Percentiles rank a stretch among this genome's conserved stretches.
Conservation (phyloP, 2,888 invertebrate species). For the Chrysolina oricalcia region DNA sequence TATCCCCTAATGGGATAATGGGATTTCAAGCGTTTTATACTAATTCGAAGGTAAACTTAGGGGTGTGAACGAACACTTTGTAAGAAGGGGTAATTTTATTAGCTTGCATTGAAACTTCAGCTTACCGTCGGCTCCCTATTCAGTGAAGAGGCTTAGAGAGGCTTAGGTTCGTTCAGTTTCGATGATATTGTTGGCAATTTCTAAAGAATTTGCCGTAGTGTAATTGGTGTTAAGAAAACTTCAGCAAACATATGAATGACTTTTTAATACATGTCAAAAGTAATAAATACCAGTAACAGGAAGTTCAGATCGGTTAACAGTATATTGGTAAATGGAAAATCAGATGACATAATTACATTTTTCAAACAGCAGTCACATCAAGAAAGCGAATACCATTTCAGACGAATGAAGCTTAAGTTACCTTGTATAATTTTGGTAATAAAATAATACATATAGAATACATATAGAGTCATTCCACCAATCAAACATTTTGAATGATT, state of each 20-base stretch:
- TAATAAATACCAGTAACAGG: conserved; percentile 33
- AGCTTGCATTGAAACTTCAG: conserved; percentile 55
- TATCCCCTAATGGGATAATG: conserved; percentile 5
- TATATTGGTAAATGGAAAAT: not conserved
- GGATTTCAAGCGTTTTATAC: conserved; percentile 13
- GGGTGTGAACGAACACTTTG: conserved; percentile 56
- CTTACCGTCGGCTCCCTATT: conserved; percentile 57
- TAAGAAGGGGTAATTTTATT: conserved; percentile 57
- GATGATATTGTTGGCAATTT: conserved; percentile 44
- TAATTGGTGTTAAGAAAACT: conserved; percentile 36
- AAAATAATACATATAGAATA: no score
- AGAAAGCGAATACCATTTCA: no score
- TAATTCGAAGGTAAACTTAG: conserved; percentile 56
- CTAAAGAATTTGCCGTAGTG: conserved; percentile 45
- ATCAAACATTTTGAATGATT: no score
- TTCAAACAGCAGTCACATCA: no score
- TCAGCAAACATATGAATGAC: conserved; percentile 33
- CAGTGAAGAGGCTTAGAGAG: conserved; percentile 52
- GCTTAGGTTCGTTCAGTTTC: conserved; percentile 48
- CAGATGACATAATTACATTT: not conserved
- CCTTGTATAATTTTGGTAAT: no score
- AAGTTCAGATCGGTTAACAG: not conserved
- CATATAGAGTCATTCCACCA: no score
- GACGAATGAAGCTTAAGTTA: no score
- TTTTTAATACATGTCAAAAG: conserved; percentile 37